Conservation (phyloP, 2,888 invertebrate genomes). For the Drosophila lacicola region DNA sequence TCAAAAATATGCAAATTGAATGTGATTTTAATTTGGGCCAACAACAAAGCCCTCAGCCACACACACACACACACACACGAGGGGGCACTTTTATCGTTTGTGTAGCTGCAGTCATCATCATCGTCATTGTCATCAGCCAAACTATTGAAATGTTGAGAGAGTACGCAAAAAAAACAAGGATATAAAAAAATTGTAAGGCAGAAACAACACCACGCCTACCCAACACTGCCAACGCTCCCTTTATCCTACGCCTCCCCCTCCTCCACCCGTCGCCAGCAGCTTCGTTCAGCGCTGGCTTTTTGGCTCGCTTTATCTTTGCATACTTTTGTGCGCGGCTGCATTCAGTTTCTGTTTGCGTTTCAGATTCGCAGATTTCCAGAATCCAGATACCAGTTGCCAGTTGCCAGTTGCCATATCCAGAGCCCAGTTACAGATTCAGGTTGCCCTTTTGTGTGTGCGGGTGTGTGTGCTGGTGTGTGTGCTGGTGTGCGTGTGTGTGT, state of each 20-base stretch:
- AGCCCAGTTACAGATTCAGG: constrained; percentile 31
- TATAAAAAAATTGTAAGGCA: constrained; percentile 5
- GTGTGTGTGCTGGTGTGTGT: neutral
- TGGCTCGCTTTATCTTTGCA: constrained; percentile 45
- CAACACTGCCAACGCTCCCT: neutral
- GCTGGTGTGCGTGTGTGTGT: neutral
- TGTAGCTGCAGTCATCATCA: constrained; percentile 39
- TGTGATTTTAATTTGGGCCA: constrained; percentile 80
- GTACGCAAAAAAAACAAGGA: neutral
- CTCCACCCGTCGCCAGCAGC: neutral
- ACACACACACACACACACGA: neutral
- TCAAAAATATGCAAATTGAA: constrained; percentile 79
- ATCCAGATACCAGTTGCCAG: constrained; percentile 37
- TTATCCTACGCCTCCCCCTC: neutral
- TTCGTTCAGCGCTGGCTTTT: constrained; percentile 10
- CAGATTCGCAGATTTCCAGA: constrained; percentile 37
- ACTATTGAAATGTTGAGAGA: constrained; percentile 46
- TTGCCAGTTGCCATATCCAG: constrained; percentile 21
- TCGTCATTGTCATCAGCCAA: constrained; percentile 34
- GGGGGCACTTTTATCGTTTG: constrained; percentile 2
- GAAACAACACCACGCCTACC: constrained; percentile 4
- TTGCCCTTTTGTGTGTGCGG: constrained; percentile 43
- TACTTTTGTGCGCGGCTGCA: constrained; percentile 58
- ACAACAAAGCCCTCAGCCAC: constrained; percentile 19
- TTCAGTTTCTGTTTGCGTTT: constrained; percentile 24